Base-by-base conservation (phyloP, 2,113 vertebrate genomes). In the Myotis brandtii region DNA sequence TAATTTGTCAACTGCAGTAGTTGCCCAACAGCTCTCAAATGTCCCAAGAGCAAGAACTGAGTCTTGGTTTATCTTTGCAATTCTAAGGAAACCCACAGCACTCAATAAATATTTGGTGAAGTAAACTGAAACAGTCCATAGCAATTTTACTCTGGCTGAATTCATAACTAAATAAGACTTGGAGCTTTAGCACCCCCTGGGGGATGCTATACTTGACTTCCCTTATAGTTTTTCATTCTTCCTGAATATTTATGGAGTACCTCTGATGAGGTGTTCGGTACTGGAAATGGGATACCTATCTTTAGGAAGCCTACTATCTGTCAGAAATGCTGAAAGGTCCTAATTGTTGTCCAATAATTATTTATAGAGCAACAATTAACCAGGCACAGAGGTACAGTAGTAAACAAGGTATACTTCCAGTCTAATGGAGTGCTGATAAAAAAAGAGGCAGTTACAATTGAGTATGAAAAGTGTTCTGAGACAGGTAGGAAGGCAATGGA, bases 131-230 rank as follows among this genome's bases (percentile, higher is more conserved):
- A 76, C 4, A 32, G n/a, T 37, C 40, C 5, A 64, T 11, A 92
- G 25, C 48, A 85, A 40, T 75, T 81, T 90, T 43, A 46, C 59
- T 84, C 50, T 88, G 21, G 21, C 23, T 64, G 34, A 88, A 73
- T 20, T 86, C 9, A 20, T 30, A 89, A 13, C 30, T 67, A 80
- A 87, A 52, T 16, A 94, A 81, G 40, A 80, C 16, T 83, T 56
- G 4, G 59, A 17, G 5, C 30, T 85, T 83, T 66, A 94, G 91
- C 77, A 96, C 48, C 54, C 80, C 20, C 85, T 95, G 82, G 40
- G 88, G 70, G 67, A 92, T 91, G 48, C 32, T 34, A 17, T 25
- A 40, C n/a, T 80, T 80, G 80, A 2, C 37, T 87, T 59, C 9
- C 5, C 1, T 94, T 73, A 3, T 4, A 48, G 56, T 86, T 89